Base-by-base conservation (phyloP, 2,113 vertebrate species). In the Cyphomyrus discorhynchus region DNA sequence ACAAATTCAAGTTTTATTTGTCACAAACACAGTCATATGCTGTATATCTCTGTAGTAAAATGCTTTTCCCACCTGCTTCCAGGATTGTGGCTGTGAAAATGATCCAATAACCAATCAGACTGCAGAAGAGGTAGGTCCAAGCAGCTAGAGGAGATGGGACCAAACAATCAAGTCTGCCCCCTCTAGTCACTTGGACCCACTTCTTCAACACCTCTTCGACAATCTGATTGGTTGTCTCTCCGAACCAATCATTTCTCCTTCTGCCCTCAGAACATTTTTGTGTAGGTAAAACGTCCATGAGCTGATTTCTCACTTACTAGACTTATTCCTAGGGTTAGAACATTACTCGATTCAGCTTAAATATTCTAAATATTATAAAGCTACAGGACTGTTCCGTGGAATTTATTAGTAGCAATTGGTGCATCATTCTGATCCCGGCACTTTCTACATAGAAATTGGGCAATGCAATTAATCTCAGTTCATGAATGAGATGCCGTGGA, bases 371-470 rank as follows among this genome's bases (percentile, higher is more conserved):
- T n/a, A 62, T 62, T n/a, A n/a, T 83, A 83, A 10, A 46, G 6
- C 49, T 39, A 19, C 17, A 39, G 53, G 53, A 62, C 17, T 7
- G 6, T 83, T 46, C 7, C 10, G 7, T 83, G 35, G 21, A 24
- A 42, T 47, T 24, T 9, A 83, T 83, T 24, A 42, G 7, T 83
- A 46, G 77, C 17, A 52, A 3, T 24, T n/a, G 90, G 90, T 93
- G 91, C 50, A 92, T 93, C 89, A 90, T 88, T 90, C 89, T 90
- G 91, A 62, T 90, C 90, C 89, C 90, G 90, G 82, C 89, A 90
- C 90, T 93, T 93, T 90, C 74, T 93, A 92, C 91, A 91, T 92
- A 91, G 88, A 27, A 80, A 90, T 0, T 39, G 88, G 88, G 74
- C 83, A 6, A 31, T 52, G 91, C 90, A 11, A 87, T 84, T 89